A percentile compares a stretch with the other conserved stretches of the same genome.
Conservation (phyloP, 1,140 invertebrate genomes). For the Nebria ingens region DNA sequence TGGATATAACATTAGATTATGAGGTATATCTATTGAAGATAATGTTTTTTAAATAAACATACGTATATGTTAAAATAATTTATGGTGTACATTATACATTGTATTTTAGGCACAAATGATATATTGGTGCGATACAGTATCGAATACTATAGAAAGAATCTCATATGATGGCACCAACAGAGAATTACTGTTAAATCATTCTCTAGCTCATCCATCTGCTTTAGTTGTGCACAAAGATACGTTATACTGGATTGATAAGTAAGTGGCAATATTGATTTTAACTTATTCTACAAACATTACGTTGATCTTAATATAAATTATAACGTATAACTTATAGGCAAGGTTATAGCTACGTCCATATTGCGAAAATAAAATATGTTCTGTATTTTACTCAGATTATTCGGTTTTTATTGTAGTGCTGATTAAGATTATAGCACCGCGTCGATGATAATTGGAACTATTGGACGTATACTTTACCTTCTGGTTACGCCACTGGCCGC, state of each 20-base stretch:
- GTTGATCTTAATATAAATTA: no score
- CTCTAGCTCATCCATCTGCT: conserved; percentile 67
- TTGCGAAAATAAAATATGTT: no score
- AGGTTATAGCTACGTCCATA: no score
- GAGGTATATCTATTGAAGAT: conserved; percentile 31
- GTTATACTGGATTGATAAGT: conserved; percentile 81
- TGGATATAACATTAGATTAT: conserved; percentile 49
- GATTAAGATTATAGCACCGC: no score
- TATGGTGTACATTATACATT: not conserved
- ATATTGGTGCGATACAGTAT: conserved; percentile 84
- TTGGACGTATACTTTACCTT: no score
- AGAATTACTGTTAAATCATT: conserved; percentile 56
- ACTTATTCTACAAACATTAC: no score
- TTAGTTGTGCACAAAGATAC: conserved; percentile 60
- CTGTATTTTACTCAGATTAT: no score
- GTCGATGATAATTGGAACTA: no score
- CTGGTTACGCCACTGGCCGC: no score
- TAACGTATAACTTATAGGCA: no score
- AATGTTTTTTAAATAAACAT: conserved; percentile 19
- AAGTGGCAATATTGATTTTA: conserved; percentile 19
- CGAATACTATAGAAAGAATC: conserved; percentile 73
- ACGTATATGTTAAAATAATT: no score
- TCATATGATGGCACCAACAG: conserved; percentile 60
- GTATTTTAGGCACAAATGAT: conserved; percentile 51
- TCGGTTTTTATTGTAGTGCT: no score